A percentile compares a stretch with the other conserved stretches of the same genome.
Conservation (phyloP, 2,888 invertebrate genomes). For the Dicyrtomina minuta region DNA sequence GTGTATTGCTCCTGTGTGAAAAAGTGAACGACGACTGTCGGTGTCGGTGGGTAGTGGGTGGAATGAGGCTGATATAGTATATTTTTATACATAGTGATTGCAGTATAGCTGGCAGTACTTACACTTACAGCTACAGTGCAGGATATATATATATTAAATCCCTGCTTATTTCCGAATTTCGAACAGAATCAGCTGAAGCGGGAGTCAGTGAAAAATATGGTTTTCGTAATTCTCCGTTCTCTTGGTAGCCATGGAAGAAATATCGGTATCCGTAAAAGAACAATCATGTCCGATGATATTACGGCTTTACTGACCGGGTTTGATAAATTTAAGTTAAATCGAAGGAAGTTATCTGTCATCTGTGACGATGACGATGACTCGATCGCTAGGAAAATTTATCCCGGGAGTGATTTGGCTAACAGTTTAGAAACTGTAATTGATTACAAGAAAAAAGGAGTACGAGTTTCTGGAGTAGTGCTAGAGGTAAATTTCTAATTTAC, state of each 20-base stretch:
- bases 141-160: no score
- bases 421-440: conserved; percentile 9
- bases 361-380: conserved; percentile 17
- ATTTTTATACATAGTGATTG: no score
- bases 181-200: no score
- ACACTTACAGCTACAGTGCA: no score
- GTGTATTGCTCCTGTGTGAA: no score
- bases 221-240: background rate
- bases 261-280: background rate
- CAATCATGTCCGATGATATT: conserved; percentile 25
- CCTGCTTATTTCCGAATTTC: no score
- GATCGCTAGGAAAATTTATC: background rate
- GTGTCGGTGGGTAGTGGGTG: no score
- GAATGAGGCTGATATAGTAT: no score
- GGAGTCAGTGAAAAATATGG: background rate
- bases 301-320: conserved; percentile 20
- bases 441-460: conserved; percentile 7
- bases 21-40: no score
- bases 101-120: no score
- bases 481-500: conserved; percentile 16
- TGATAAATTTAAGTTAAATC: conserved; percentile 17
- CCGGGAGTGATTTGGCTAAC: background rate
- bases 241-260: background rate
- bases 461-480: conserved; percentile 8
- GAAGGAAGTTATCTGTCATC: conserved; percentile 14